phyloP scores from a whole-genome alignment of 2,113 vertebrate species.

The Dascyllus trimaculatus region DNA sequence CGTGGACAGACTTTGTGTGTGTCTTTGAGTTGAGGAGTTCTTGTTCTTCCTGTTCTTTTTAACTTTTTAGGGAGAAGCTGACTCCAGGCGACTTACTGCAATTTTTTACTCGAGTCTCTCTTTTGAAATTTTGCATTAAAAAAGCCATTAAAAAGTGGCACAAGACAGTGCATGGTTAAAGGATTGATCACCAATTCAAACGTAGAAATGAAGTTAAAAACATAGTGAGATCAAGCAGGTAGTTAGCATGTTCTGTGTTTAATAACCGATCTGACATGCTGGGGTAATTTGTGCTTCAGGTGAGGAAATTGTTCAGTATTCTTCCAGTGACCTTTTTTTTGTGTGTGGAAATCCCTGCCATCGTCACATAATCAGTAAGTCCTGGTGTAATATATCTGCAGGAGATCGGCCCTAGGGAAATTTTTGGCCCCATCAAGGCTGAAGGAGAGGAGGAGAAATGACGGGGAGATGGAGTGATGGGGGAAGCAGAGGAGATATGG shows the following conservation, averaged over 20 bases:
- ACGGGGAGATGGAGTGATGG: conserved; percentile 55
- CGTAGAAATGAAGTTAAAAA: not conserved
- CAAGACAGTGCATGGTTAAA: not conserved
- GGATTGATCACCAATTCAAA: not conserved
- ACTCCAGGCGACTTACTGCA: no score
- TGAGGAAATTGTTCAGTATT: conserved; percentile 30
- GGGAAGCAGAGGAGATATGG: conserved; percentile 49
- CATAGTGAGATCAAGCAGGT: no score
- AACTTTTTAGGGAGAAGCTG: no score
- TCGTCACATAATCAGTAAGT: conserved; percentile 31
- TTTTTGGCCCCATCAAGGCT: conserved; percentile 57
- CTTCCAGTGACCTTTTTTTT: not conserved
- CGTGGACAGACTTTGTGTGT: no score
- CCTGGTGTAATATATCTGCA: conserved; percentile 38
- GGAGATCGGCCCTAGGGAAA: conserved; percentile 55
- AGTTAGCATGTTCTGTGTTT: no score
- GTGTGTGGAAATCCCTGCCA: not conserved
- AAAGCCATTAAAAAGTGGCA: not conserved
- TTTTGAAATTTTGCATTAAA: no score
- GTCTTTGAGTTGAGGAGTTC: no score
- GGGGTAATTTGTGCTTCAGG: not conserved
- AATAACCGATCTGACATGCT: not conserved
- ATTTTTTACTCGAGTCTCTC: no score
- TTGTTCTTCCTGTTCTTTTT: no score
- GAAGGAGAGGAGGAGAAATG: conserved; percentile 30